Evolutionary conservation across 2,888 invertebrate species (phyloP).

Genomic region (Apamea epomidion): DNA sequence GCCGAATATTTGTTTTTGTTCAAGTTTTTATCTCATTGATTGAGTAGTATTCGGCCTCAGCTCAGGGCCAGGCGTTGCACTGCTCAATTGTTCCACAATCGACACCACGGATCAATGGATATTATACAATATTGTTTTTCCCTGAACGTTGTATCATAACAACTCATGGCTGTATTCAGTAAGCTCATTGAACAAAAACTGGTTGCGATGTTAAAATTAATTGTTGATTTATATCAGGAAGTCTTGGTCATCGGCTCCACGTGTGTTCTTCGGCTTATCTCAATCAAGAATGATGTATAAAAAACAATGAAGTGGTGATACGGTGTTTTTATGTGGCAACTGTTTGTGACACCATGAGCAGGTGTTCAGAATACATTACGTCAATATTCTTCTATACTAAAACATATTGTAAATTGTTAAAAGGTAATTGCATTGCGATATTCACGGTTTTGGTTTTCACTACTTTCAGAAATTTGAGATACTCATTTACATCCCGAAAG

Average conservation of each 20-base stretch:
- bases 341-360: constrained; percentile 38
- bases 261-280: constrained; percentile 56
- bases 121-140: constrained; percentile 69
- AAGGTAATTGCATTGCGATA: background rate
- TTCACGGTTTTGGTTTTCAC: background rate
- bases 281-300: constrained; percentile 56
- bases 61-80: constrained; percentile 77
- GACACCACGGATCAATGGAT: constrained; percentile 73
- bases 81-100: constrained; percentile 66
- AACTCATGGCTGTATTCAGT: constrained; percentile 72
- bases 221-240: constrained; percentile 84
- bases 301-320: constrained; percentile 40
- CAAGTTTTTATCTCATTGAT: constrained; percentile 65
- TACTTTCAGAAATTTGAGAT: background rate
- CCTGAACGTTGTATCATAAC: constrained; percentile 73
- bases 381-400: background rate
- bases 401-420: background rate
- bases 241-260: constrained; percentile 71
- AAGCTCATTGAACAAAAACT: constrained; percentile 76
- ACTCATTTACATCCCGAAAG: background rate
- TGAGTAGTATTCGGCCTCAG: constrained; percentile 68
- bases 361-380: constrained; percentile 29
- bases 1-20: constrained; percentile 67
- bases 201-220: constrained; percentile 79
- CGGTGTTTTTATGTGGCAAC: constrained; percentile 31